A percentile compares a stretch with the other conserved stretches of the same genome.
These are phyloP conservation scores for Ceratosolen fusciceps DNA, from an alignment of 1,140 invertebrate species.

Conservation along the genomic window DNA sequence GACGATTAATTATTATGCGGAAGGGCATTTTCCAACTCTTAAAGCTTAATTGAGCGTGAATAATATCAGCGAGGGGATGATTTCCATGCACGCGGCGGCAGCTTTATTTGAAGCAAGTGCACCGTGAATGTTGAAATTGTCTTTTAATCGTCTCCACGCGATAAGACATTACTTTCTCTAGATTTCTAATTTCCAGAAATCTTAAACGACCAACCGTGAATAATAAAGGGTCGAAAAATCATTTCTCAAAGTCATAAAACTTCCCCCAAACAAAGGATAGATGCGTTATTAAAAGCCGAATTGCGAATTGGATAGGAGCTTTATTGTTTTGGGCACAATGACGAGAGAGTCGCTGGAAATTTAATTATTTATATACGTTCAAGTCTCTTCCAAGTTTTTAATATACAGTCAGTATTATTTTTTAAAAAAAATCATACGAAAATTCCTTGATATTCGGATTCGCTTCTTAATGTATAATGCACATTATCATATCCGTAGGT, in stretches of 20 bases:
- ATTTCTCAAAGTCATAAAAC: slow-evolving; percentile 26
- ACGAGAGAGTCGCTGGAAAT: slow-evolving; percentile 34
- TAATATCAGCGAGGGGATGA: slow-evolving; percentile 41
- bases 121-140: slow-evolving; percentile 33
- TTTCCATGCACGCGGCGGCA: slow-evolving; percentile 3
- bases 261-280: slow-evolving; percentile 28
- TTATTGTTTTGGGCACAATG: not conserved
- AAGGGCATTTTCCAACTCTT: slow-evolving; percentile 23
- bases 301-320: not conserved
- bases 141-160: slow-evolving; percentile 37
- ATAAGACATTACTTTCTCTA: slow-evolving; percentile 16
- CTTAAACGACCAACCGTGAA: slow-evolving; percentile 20
- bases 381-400: slow-evolving; percentile 35
- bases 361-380: slow-evolving; percentile 42
- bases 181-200: slow-evolving; percentile 23
- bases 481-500: not conserved
- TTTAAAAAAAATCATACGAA: slow-evolving; percentile 39
- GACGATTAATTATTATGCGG: slow-evolving; percentile 47
- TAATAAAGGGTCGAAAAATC: slow-evolving; percentile 39
- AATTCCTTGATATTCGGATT: slow-evolving; percentile 1
- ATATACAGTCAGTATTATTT: slow-evolving; percentile 32
- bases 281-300: not conserved
- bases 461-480: not conserved
- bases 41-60: slow-evolving; percentile 50
- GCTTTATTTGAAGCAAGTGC: slow-evolving; percentile 22